phyloP scores from a whole-genome alignment of 2,888 invertebrate genomes.

The Elmis aenea region DNA sequence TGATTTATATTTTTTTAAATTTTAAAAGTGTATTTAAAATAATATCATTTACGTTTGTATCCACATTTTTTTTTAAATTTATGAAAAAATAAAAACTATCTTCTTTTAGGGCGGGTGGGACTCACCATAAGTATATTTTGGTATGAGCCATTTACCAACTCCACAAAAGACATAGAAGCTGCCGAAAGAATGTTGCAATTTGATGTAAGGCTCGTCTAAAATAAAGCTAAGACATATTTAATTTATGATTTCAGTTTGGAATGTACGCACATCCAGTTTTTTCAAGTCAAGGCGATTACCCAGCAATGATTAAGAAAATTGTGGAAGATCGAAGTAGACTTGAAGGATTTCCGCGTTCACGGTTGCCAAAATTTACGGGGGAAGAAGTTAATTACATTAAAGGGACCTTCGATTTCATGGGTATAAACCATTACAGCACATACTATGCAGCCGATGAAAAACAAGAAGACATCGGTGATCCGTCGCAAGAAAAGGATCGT shows the following conservation, averaged over 20 bases:
- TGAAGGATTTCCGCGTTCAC: slow-evolving; percentile 54
- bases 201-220: slow-evolving; percentile 51
- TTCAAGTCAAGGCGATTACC: slow-evolving; percentile 54
- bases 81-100: no score
- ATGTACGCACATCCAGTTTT: slow-evolving; percentile 56
- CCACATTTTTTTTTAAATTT: no score
- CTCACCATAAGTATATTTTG: no score
- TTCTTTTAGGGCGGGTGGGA: no score
- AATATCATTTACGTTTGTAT: no score
- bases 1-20: no score
- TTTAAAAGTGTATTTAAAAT: no score
- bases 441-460: not conserved
- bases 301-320: slow-evolving; percentile 50
- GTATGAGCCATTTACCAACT: slow-evolving; percentile 48
- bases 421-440: slow-evolving; percentile 49
- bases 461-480: no score
- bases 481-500: slow-evolving; percentile 32
- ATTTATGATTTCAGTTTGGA: slow-evolving; percentile 35
- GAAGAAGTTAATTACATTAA: slow-evolving; percentile 44
- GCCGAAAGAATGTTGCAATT: slow-evolving; percentile 51
- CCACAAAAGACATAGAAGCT: slow-evolving; percentile 48
- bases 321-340: slow-evolving; percentile 51
- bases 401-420: slow-evolving; percentile 51
- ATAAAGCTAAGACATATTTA: no score
- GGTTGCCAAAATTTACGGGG: slow-evolving; percentile 53